phyloP scores from a whole-genome alignment of 2,888 invertebrate species.

The Macrosiphum euphorbiae region DNA sequence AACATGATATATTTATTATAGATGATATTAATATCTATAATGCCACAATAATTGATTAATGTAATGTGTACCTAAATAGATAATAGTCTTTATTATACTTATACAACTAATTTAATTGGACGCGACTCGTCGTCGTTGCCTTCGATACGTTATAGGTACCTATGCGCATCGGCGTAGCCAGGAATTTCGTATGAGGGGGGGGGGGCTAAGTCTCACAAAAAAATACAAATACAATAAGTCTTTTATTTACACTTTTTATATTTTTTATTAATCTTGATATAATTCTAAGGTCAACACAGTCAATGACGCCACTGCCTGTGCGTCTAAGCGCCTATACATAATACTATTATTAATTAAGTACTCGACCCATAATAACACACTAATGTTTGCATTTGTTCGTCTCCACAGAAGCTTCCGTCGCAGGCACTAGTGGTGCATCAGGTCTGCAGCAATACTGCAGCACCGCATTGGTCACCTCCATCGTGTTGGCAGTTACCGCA shows the following conservation, averaged over 20 bases:
- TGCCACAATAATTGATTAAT: background rate
- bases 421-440: background rate
- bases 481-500: slow-evolving; percentile 63
- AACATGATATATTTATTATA: background rate
- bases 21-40: background rate
- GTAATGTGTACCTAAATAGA: background rate
- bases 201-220: no score
- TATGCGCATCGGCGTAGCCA: no score
- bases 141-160: background rate
- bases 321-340: background rate
- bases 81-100: background rate
- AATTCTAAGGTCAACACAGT: no score
- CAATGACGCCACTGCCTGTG: no score
- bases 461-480: background rate
- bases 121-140: background rate
- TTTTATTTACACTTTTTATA: no score
- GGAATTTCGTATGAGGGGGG: no score
- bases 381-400: background rate
- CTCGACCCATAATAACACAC: background rate
- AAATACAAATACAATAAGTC: no score
- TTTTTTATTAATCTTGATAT: no score
- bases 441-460: background rate
- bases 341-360: background rate
- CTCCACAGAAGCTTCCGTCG: slow-evolving; percentile 11
- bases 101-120: background rate